phyloP scores from a whole-genome alignment of 2,888 invertebrate species.

The Coenonympha glycerion region DNA sequence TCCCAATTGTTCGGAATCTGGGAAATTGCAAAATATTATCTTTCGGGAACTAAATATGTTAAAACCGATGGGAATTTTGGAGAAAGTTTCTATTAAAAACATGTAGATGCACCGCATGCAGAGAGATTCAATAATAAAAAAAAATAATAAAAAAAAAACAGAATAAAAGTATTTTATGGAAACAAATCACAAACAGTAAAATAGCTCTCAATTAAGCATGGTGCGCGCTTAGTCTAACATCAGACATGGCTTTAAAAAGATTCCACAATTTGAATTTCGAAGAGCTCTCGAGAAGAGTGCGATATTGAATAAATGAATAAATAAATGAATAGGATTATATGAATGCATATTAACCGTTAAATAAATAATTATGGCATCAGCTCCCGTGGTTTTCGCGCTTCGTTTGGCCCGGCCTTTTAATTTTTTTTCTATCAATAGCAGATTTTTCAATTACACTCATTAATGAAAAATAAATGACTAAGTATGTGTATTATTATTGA shows the following conservation, averaged over 20 bases:
- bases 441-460: conserved; percentile 17
- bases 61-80: too few relatives aligned
- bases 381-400: conserved; percentile 25
- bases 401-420: conserved; percentile 22
- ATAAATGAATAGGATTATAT: conserved; percentile 20
- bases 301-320: conserved; percentile 22
- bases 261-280: conserved; percentile 27
- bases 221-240: conserved; percentile 13
- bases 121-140: too few relatives aligned
- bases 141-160: not conserved
- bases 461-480: not conserved
- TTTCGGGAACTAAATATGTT: too few relatives aligned
- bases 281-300: conserved; percentile 23
- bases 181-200: conserved; percentile 2
- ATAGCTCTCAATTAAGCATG: not conserved
- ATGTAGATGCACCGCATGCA: too few relatives aligned
- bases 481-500: too few relatives aligned
- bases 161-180: not conserved
- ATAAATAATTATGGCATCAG: conserved; percentile 27
- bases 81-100: too few relatives aligned
- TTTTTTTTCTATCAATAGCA: conserved; percentile 22
- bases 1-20: too few relatives aligned
- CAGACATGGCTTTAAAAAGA: conserved; percentile 22
- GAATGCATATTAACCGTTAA: conserved; percentile 26
- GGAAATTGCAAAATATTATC: too few relatives aligned